Evolutionary conservation across 2,888 invertebrate species (phyloP), one percentile per base, ranked within the genome.

Genomic region (Bruchidius siliquastri): DNA sequence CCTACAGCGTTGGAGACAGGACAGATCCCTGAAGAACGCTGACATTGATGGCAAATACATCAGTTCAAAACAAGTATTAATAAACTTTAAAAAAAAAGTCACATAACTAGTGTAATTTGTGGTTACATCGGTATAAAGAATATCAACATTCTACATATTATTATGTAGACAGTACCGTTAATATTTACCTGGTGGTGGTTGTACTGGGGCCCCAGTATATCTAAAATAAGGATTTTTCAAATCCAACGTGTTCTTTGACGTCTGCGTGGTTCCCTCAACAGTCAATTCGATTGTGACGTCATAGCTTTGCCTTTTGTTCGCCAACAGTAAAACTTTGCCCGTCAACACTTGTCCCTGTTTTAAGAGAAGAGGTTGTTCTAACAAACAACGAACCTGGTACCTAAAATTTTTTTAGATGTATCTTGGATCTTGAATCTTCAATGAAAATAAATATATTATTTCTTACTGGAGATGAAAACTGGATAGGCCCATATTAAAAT

Each of bases 151-250:
- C n/a, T n/a, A n/a, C n/a, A n/a, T n/a, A n/a, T n/a, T n/a, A n/a
- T n/a, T n/a, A n/a, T n/a, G n/a, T 67, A 4, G 21, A 26, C 8
- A 26, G 20, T 68, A 10, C 68, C 8, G 49, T 49, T 49, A 8
- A 49, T 8, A 49, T 49, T 75, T 78, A 80, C 82, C 83, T 0
- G 98, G 98, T 8, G 98, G 98, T 0, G 97, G 95, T 73, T 94
- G 93, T 0, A 95, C 95, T 0, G 97, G 95, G 26, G 96, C 95
- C 21, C 97, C 97, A 0, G 97, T 96, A 84, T 97, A 98, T 84
- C 98, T 92, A 87, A 99, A 99, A 90, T 97, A 98, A 0, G 99
- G 98, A 88, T 99, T 99, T 89, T 99, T 99, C 82, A 99, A 89
- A 87, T 99, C 99, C 83, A 99, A 89, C 20, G 96, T 96, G 86